phyloP scores from a whole-genome alignment of 2,797 vertebrate species.

The Poecilia gillii region DNA sequence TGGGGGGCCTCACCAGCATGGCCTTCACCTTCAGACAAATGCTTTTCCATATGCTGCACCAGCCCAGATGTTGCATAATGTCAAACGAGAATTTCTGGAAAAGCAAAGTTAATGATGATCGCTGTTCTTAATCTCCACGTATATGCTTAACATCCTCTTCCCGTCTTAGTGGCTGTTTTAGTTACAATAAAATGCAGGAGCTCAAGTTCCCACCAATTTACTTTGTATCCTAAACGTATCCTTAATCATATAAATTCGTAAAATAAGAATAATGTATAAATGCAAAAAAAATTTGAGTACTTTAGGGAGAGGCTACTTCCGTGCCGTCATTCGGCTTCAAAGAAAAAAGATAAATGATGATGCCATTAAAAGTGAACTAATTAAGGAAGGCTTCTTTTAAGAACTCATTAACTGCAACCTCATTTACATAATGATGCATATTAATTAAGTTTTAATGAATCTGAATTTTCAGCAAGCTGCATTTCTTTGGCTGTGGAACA shows the following conservation, averaged over 20 bases:
- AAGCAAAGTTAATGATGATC: constrained; percentile 20
- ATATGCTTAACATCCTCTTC: constrained; percentile 1
- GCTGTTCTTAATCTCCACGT: not conserved
- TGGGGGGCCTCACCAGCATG: constrained; percentile 31
- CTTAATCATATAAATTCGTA: constrained; percentile 90
- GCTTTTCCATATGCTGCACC: constrained; percentile 49
- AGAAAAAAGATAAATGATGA: constrained; percentile 99
- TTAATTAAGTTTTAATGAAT: constrained; percentile 99
- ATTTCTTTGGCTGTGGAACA: constrained; percentile 99
- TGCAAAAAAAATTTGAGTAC: constrained; percentile 82
- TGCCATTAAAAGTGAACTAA: constrained; percentile 99
- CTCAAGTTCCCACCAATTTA: constrained; percentile 77
- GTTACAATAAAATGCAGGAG: constrained; percentile 36
- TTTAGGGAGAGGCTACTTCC: constrained; percentile 95
- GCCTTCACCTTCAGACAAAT: constrained; percentile 54
- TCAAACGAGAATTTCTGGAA: constrained; percentile 33
- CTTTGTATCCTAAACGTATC: constrained; percentile 74
- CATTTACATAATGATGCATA: constrained; percentile 99
- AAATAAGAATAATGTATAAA: constrained; percentile 91
- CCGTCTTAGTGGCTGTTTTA: constrained; percentile 38
- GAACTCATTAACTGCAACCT: constrained; percentile 99
- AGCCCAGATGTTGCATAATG: constrained; percentile 61
- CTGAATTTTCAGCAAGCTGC: constrained; percentile 99
- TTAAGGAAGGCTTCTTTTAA: constrained; percentile 99
- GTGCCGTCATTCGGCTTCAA: constrained; percentile 96